Evolutionary conservation across 2,888 invertebrate genomes (phyloP), one percentile per base, ranked within the genome.

Genomic region (Odontomyia ornata): DNA sequence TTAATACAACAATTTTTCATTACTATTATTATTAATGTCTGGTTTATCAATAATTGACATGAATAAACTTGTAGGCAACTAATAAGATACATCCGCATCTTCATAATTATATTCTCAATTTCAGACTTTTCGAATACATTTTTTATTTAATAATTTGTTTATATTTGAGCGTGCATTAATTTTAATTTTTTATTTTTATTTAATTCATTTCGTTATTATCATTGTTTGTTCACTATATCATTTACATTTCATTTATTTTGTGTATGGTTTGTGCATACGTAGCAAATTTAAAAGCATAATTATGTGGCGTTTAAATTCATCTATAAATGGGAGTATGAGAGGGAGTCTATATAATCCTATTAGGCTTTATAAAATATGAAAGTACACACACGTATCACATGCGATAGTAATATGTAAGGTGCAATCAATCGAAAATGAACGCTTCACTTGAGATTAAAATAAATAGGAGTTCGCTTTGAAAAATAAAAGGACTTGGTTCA

Each of bases 31-130:
- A 7, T 25, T 52, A 56, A 72, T 27, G 46, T 56, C 9, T 72
- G 21, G 36, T 21, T 71, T 28, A 52, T 11, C 1, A 30, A 73
- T 73, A 18, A 62, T 36, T 25, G n/a, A 65, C 64, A 75, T 65
- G 28, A 57, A 73, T 73, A 23, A 52, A 72, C 71, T 52, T 28
- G 23, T 75, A 76, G 46, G 56, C 69, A 30, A 56, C 25, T 56
- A 56, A 77, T 75, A 72, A 56, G 18, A 75, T 69, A 79, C 77
- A 79, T 76, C 76, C 71, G 75, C 78, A 79, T 77, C 73, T 76
- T 76, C 78, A 78, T 77, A 27, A 56, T 72, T 36, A n/a, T n/a
- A 65, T 64, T 43, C 36, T 65, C 23, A 77, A 57, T 60, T 69
- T 30, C 43, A 47, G 47, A 69, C 21, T 28, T 11, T 27, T 52